Conservation (phyloP, 1,140 invertebrate species). For the Hesperophylax magnus region DNA sequence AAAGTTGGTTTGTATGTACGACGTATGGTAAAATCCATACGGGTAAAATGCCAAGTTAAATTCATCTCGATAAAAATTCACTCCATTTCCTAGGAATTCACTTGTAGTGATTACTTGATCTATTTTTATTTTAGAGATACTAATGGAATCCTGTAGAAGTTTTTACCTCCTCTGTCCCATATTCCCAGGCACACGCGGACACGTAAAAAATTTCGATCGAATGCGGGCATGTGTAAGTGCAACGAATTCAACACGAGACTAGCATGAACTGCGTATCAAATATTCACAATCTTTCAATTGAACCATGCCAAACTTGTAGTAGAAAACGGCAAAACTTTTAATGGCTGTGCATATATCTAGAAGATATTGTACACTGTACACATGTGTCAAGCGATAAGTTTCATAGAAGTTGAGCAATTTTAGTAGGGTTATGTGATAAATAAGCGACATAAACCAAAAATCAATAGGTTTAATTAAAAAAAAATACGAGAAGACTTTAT, state of each 20-base stretch:
- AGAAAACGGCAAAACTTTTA: no score
- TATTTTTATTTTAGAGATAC: neutral
- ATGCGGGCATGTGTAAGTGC: neutral
- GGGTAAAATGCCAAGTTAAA: no score
- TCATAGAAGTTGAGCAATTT: neutral
- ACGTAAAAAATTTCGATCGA: neutral
- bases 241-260: slow-evolving; percentile 47
- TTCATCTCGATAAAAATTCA: no score
- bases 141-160: neutral
- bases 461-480: no score
- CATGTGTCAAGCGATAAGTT: neutral
- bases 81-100: neutral
- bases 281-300: slow-evolving; percentile 51
- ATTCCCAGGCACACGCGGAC: neutral
- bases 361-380: neutral
- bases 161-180: slow-evolving; percentile 2
- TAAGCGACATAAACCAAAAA: no score
- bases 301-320: no score
- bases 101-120: neutral
- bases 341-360: neutral
- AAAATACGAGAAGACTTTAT: no score
- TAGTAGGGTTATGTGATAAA: no score
- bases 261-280: slow-evolving; percentile 50
- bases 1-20: no score
- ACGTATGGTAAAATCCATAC: no score